Base-by-base conservation (phyloP, 2,888 invertebrate genomes). In the Amphipyra berbera region DNA sequence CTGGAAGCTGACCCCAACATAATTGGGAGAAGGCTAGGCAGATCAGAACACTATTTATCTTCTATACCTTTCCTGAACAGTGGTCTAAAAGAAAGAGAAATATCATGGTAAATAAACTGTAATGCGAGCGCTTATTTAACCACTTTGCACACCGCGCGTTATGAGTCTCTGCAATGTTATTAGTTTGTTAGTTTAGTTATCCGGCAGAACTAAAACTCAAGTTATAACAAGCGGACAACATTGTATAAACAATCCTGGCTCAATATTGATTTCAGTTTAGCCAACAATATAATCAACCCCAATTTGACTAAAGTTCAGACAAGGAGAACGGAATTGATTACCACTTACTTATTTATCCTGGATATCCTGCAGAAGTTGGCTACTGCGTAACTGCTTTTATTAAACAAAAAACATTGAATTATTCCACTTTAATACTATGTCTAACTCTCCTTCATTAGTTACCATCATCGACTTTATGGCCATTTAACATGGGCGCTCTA, bases 221-320 rank as follows among this genome's bases (percentile, higher is more conserved):
- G 80, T 87, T 82, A 76, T 81, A 90, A 88, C 89, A 86, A 87
- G 84, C 76, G 60, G 88, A 87, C 85, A 84, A 83, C 83, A 83
- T 79, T 84, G 64, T 40, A 82, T 87, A 90, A 92, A 92, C 92
- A 90, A 88, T 75, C 83, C 85, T 70, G 68, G 66, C 71, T 73
- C 86, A 90, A 90, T 91, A 92, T 91, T 92, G 90, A 89, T 90
- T 88, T 85, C 87, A 86, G 86, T 86, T 88, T 80, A 79, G 67
- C 82, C 83, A 87, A 91, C 91, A 89, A 89, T 85, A 85, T 92
- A 90, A 93, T 93, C 89, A 88, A 88, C 89, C 83, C 81, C 83
- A 90, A 91, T 93, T 93, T 89, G 88, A 88, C 86, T 81, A 70
- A 88, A 88, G 75, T 88, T 91, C 78, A 79, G 83, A 85, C 88